Conservation (phyloP, 1,140 invertebrate species). For the Ceratina calcarata region DNA sequence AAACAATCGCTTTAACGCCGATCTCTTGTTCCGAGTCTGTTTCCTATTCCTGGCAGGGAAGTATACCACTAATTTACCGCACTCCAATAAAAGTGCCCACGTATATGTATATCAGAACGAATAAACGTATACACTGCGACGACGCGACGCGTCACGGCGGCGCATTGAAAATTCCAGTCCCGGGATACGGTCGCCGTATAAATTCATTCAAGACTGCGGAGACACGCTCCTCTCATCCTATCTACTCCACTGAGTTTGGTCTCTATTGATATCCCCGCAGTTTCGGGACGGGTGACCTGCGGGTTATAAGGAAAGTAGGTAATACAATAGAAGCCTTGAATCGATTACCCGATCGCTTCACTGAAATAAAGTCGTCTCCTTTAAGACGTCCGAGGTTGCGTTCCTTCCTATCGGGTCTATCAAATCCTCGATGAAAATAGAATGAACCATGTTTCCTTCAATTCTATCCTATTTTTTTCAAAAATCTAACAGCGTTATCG, state of each 20-base stretch:
- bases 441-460: not conserved
- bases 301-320: not conserved
- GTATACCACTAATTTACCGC: slow-evolving; percentile 12
- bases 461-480: too few species aligned
- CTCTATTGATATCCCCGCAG: slow-evolving; percentile 33
- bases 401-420: not conserved
- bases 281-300: slow-evolving; percentile 12
- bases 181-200: slow-evolving; percentile 19
- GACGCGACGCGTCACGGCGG: not conserved
- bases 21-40: not conserved
- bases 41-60: too few species aligned
- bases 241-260: not conserved
- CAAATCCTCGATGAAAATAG: not conserved
- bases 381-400: slow-evolving; percentile 6
- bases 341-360: slow-evolving; percentile 14
- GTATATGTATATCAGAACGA: not conserved
- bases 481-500: not conserved
- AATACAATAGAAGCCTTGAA: slow-evolving; percentile 7
- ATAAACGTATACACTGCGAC: slow-evolving; percentile 2
- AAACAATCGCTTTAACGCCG: not conserved
- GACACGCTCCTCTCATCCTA: not conserved
- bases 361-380: slow-evolving; percentile 31
- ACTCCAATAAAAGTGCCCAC: not conserved
- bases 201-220: slow-evolving; percentile 32
- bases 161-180: slow-evolving; percentile 17